A percentile compares a stretch with the other conserved stretches of the same genome.
These are phyloP conservation scores for Drosophila bifasciata DNA, from an alignment of 1,140 invertebrate species.

Conservation along the genomic window DNA sequence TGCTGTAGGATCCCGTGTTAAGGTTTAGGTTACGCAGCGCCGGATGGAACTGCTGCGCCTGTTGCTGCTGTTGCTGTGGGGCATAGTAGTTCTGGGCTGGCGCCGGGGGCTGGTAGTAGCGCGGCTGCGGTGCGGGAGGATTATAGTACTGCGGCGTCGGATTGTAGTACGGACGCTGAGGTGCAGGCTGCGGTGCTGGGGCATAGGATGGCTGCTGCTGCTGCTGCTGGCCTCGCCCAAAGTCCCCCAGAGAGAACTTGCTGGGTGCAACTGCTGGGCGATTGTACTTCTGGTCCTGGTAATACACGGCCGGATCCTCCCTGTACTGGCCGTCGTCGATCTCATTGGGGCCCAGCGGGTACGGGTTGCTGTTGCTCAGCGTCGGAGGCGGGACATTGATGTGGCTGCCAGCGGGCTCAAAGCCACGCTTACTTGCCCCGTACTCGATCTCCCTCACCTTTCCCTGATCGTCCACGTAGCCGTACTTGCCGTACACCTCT, in stretches of 20 bases:
- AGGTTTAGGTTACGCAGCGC: slow-evolving; percentile 75
- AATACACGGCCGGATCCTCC: slow-evolving; percentile 91
- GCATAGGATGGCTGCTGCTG: slow-evolving; percentile 69
- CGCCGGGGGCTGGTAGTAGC: slow-evolving; percentile 82
- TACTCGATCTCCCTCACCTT: slow-evolving; percentile 93
- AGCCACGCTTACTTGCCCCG: slow-evolving; percentile 93
- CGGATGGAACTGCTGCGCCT: slow-evolving; percentile 74
- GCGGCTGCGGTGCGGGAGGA: slow-evolving; percentile 70
- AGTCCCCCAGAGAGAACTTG: slow-evolving; percentile 73
- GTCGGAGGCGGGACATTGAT: slow-evolving; percentile 92
- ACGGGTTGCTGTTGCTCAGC: slow-evolving; percentile 84
- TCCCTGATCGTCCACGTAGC: slow-evolving; percentile 91
- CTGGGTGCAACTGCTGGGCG: slow-evolving; percentile 76
- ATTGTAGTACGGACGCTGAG: slow-evolving; percentile 80
- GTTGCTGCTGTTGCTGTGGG: slow-evolving; percentile 68
- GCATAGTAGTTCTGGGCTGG: slow-evolving; percentile 61
- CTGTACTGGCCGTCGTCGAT: slow-evolving; percentile 93
- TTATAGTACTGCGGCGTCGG: slow-evolving; percentile 62
- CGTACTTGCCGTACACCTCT: slow-evolving; percentile 89
- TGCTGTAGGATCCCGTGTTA: slow-evolving; percentile 80
- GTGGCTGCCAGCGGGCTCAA: slow-evolving; percentile 91
- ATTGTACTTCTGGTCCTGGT: slow-evolving; percentile 90
- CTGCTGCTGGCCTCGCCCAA: slow-evolving; percentile 50
- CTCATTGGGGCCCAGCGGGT: slow-evolving; percentile 87
- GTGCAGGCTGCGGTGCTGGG: slow-evolving; percentile 49